Evolutionary conservation across 2,888 invertebrate species (phyloP).

Genomic region (Amblyteles armatorius): DNA sequence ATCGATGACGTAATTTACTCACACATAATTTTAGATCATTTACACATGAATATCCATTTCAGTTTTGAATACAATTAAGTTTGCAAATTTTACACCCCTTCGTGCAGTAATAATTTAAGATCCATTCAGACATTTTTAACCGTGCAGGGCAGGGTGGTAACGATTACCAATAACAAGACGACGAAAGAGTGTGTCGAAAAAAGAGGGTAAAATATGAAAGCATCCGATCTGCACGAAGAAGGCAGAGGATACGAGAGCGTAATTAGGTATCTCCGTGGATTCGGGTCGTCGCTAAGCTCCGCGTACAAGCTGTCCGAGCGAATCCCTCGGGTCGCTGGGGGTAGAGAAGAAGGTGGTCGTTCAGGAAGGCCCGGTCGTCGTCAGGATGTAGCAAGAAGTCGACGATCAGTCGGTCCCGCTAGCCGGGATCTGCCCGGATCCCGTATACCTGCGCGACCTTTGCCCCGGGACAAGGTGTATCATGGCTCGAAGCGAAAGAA

Average conservation of each 20-base stretch:
- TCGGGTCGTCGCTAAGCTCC: neutral
- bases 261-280: constrained; percentile 26
- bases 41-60: too few species aligned
- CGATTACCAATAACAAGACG: too few species aligned
- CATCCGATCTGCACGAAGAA: neutral
- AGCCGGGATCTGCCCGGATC: neutral
- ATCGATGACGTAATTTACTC: too few species aligned
- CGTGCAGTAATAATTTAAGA: too few species aligned
- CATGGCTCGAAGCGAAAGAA: constrained; percentile 19
- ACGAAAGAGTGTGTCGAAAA: neutral
- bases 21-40: too few species aligned
- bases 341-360: neutral
- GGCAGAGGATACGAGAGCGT: constrained; percentile 1
- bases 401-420: constrained; percentile 6
- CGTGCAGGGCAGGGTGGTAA: too few species aligned
- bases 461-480: constrained; percentile 14
- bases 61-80: too few species aligned
- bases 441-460: constrained; percentile 19
- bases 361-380: constrained; percentile 1
- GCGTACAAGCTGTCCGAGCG: neutral
- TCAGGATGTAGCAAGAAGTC: constrained; percentile 4
- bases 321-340: neutral
- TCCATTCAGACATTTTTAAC: too few species aligned
- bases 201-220: neutral
- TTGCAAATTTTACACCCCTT: too few species aligned